A percentile compares a stretch with the other conserved stretches of the same genome.
Evolutionary conservation across 1,140 invertebrate genomes (phyloP).

Genomic region (Cotesia glomerata): DNA sequence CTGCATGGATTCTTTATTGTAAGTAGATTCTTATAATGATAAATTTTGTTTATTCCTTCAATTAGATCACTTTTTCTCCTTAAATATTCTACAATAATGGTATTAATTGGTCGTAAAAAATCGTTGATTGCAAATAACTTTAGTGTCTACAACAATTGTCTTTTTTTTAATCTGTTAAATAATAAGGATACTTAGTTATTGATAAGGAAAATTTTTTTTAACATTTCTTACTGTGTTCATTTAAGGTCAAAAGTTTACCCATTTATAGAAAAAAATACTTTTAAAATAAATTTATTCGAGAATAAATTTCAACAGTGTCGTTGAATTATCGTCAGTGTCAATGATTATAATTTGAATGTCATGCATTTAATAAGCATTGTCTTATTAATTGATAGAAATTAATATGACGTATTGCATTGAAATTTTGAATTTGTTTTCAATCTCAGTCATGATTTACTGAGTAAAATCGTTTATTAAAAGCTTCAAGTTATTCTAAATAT

Average conservation of each 20-base stretch:
- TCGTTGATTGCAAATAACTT: too few species aligned
- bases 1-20: background rate
- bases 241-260: background rate
- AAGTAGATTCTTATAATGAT: background rate
- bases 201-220: too few species aligned
- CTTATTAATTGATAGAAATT: conserved; percentile 1
- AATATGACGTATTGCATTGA: background rate
- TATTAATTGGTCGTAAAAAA: too few species aligned
- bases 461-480: too few species aligned
- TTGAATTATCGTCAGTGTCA: conserved; percentile 9
- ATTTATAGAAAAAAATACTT: background rate
- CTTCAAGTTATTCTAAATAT: too few species aligned
- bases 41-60: background rate
- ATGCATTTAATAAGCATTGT: background rate
- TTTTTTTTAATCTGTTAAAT: too few species aligned
- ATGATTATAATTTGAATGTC: conserved; percentile 31
- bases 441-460: too few species aligned
- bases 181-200: too few species aligned
- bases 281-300: background rate
- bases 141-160: too few species aligned
- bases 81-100: too few species aligned
- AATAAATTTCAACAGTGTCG: conserved; percentile 8
- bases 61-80: too few species aligned
- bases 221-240: too few species aligned
- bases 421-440: background rate